These are phyloP conservation scores for Morelia viridis DNA, from an alignment of 2,797 vertebrate genomes.

Conservation along the genomic window DNA sequence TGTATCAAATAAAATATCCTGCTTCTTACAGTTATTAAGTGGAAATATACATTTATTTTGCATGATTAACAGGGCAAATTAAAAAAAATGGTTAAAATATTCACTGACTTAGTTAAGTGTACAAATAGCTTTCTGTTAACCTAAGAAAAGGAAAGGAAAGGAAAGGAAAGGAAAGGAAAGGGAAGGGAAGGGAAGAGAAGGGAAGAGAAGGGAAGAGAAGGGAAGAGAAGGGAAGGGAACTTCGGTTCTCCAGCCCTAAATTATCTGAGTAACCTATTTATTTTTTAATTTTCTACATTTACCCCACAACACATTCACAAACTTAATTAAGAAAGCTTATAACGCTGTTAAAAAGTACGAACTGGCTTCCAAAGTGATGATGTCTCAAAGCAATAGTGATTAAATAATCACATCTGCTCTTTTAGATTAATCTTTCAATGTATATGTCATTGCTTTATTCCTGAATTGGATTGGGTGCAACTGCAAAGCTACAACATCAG, in stretches of 20 bases:
- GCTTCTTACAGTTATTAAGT: conserved; percentile 23
- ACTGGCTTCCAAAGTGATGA: neutral
- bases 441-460: neutral
- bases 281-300: neutral
- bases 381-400: neutral
- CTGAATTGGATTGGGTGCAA: neutral
- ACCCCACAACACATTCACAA: neutral
- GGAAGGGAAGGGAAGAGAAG: neutral
- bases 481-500: neutral
- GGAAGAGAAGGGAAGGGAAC: neutral
- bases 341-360: neutral
- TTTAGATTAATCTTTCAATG: neutral
- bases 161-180: neutral
- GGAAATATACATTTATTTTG: neutral
- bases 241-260: neutral
- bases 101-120: neutral
- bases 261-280: neutral
- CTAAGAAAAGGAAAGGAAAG: neutral
- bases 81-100: conserved; percentile 14
- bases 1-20: conserved; percentile 41
- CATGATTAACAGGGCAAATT: conserved; percentile 24
- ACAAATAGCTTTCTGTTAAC: conserved; percentile 9
- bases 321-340: neutral
- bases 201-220: neutral
- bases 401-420: neutral